phyloP scores from a whole-genome alignment of 2,888 invertebrate species.

The Drosophila antonietae region DNA sequence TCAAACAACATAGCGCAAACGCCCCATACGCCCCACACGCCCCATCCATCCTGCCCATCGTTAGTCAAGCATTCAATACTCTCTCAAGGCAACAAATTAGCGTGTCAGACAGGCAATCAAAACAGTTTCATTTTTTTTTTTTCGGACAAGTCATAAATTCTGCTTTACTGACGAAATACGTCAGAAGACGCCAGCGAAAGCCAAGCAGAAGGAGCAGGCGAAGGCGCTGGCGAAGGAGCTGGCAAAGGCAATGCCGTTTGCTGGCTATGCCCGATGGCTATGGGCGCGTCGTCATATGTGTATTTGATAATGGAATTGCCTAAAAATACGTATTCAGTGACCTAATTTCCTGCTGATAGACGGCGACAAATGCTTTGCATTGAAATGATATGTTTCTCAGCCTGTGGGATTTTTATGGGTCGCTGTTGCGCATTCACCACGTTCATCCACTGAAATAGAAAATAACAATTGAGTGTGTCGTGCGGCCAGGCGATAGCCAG shows the following conservation, averaged over 20 bases:
- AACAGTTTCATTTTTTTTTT: conserved; percentile 17
- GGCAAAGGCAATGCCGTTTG: background rate
- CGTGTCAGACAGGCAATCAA: conserved; percentile 54
- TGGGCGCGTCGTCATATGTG: conserved; percentile 11
- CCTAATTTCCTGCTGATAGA: conserved; percentile 70
- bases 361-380: conserved; percentile 40
- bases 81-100: conserved; percentile 54
- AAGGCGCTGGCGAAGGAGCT: background rate
- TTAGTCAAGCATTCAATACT: conserved; percentile 33
- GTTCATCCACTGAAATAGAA: conserved; percentile 45
- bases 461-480: conserved; percentile 44
- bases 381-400: conserved; percentile 19
- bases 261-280: conserved; percentile 18
- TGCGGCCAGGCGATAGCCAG: background rate
- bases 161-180: conserved; percentile 47
- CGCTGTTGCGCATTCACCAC: conserved; percentile 59
- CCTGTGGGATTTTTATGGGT: conserved; percentile 62
- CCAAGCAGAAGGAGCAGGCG: background rate
- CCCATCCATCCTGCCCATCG: background rate
- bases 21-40: conserved; percentile 13
- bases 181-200: conserved; percentile 9
- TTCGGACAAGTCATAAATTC: conserved; percentile 22
- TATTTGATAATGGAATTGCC: conserved; percentile 23
- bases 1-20: conserved; percentile 23
- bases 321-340: conserved; percentile 72